Conservation (phyloP, 2,797 vertebrate genomes). For the Smutsia gigantea region DNA sequence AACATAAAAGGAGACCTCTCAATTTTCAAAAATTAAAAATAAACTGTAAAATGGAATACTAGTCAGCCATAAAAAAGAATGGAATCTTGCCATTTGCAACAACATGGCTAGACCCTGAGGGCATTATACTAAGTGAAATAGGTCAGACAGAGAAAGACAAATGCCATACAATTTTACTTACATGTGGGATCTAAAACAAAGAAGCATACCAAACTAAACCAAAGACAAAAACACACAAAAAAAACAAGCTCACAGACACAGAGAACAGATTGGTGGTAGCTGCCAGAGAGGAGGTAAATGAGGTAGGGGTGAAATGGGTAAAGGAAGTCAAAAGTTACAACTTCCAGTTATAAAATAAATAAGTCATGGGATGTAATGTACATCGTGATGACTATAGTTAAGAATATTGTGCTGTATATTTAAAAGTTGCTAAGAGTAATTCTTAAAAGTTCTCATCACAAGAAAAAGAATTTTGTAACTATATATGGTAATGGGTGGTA, state of each 20-base stretch:
- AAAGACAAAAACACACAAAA: background rate
- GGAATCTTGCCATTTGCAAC: background rate
- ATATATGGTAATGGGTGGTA: background rate
- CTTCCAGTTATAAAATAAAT: background rate
- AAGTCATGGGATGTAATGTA: background rate
- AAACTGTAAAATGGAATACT: background rate
- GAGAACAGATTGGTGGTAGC: background rate
- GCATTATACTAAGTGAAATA: background rate
- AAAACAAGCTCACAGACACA: background rate
- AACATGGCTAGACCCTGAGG: background rate
- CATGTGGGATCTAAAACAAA: background rate
- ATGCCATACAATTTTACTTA: background rate
- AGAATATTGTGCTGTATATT: background rate
- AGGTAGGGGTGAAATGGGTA: background rate
- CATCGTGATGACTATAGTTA: background rate
- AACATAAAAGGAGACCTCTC: background rate
- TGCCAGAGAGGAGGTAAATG: background rate
- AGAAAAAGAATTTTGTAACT: background rate
- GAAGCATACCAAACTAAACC: background rate
- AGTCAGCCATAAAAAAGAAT: background rate
- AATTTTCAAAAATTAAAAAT: constrained; percentile 33
- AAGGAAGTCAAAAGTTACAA: background rate
- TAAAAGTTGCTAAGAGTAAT: background rate
- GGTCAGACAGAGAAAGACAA: background rate
- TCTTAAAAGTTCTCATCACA: background rate